Base-by-base conservation (phyloP, 1,140 invertebrate species). In the Drosophila tropicalis region DNA sequence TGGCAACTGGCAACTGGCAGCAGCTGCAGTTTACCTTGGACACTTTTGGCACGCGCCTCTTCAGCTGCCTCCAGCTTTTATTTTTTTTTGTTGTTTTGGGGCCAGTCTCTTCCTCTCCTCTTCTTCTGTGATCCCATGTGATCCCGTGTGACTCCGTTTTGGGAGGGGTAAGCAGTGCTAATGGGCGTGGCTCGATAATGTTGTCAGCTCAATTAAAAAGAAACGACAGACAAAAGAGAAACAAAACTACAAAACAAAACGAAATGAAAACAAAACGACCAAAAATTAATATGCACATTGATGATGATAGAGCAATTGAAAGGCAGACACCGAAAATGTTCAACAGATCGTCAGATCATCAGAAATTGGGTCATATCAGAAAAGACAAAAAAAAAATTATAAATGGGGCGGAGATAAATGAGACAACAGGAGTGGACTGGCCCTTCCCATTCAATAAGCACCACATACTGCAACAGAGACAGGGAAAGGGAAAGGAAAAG, bases 161-260 rank as follows among this genome's bases (percentile, higher is more conserved):
- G n/a, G n/a, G n/a, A 22, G 12, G 5, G 22, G 3, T 13, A 10
- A 12, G 36, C 36, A 39, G 36, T n/a, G 36, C 36, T 39, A 5
- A 12, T 9, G 41, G 73, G 73, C 66, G 72, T 76, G 56, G 41
- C 13, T 62, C 72, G 73, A 76, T 76, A 76, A 76, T 76, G 72
- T 70, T 76, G 73, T 76, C 73, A 76, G 72, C 55, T 70, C 60
- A 76, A 76, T 76, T 76, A 76, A 60, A 76, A 13, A 5, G 12
- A 39, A 39, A 13, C 36, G 3, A 39, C 5, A 39, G 9, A 10
- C 36, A 12, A 13, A 3, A 39, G 12, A 39, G 4, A 39, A 4
- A 39, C 36, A 39, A 54, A 55, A n/a, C 19, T 5, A 13, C 17
- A n/a, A 62, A 57, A n/a, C 17, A 12, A 75, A 62, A 73, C 17